Base-by-base conservation (phyloP, 2,888 invertebrate species). In the Agapetus fuscipes region DNA sequence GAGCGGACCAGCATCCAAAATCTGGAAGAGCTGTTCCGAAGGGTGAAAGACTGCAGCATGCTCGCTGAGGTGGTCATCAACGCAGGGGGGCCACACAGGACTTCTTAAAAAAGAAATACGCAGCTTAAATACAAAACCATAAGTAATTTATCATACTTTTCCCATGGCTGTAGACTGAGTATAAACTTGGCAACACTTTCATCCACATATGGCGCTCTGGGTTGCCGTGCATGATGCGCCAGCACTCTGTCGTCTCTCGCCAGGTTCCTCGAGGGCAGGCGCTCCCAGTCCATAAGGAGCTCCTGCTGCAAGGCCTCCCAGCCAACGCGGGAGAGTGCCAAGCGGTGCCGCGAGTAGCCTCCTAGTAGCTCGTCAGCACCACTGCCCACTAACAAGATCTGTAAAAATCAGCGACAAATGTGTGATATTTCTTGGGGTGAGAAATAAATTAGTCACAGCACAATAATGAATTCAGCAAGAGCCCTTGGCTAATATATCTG, bases 361-460 rank as follows among this genome's bases (percentile, higher is more conserved):
- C 90, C 95, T 56, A 97, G 84, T 46, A 96, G 72, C 66, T 98
- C 98, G 71, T 98, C 98, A 1, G 97, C 96, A 5, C 97, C 97
- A 69, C 90, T 90, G 24, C 97, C 97, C 51, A 87, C 65, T 49
- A 95, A 60, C 43, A 93, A 62, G 13, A 91, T 74, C 85, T 86
- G n/a, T n/a, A n/a, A n/a, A n/a, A n/a, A 31, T n/a, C n/a, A n/a
- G n/a, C n/a, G n/a, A n/a, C n/a, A 55, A n/a, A n/a, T n/a, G n/a
- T n/a, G n/a, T n/a, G n/a, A n/a, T n/a, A n/a, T n/a, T n/a, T n/a
- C n/a, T n/a, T n/a, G n/a, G n/a, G n/a, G n/a, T n/a, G n/a, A n/a
- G n/a, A n/a, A n/a, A n/a, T n/a, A n/a, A n/a, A n/a, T n/a, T n/a
- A n/a, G n/a, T n/a, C n/a, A n/a, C n/a, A 11, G n/a, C 7, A 9